Base-by-base conservation (phyloP, 2,113 vertebrate species). In the Myocastor coypus region DNA sequence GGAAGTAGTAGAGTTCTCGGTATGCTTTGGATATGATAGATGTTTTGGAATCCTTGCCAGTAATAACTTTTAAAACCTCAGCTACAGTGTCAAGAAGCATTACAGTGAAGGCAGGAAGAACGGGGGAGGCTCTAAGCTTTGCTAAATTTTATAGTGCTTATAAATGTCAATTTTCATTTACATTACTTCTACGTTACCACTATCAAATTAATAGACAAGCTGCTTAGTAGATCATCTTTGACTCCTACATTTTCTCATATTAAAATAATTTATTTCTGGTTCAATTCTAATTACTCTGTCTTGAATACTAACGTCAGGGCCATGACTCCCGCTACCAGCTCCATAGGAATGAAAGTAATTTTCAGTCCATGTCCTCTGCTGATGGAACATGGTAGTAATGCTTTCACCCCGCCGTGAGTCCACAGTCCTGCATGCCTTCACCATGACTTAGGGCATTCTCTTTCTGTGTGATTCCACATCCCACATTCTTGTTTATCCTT, bases 381-480 rank as follows among this genome's bases (percentile, higher is more conserved):
- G n/a, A 24, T 71, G 88, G 52, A 64, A 68, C 3, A 1, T 19
- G 17, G 16, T 16, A 12, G 73, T 11, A 10, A 55, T 24, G 34
- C 28, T 37, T 46, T 34, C 19, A 1, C 4, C 37, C 42, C 66
- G 3, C 28, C 6, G 40, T 77, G 20, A 19, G 46, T 28, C 57
- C 16, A 1, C 37, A 66, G 11, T 46, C 30, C 30, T 0, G 0
- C 1, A 19, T 6, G n/a, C 83, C n/a, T 46, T 50, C 0, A 4
- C 69, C 85, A 7, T 42, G 26, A 3, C 24, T 34, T 37, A 11
- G 17, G 59, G 37, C 26, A 4, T 89, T 90, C 14, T 32, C 83
- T 90, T 28, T 11, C 75, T 87, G 83, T 81, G 3, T 22, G 7
- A 66, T 86, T 64, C 46, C 69, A 57, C 11, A 5, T 66, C 52